Evolutionary conservation across 2,888 invertebrate species (phyloP).

Genomic region (Schizaphis graminum): DNA sequence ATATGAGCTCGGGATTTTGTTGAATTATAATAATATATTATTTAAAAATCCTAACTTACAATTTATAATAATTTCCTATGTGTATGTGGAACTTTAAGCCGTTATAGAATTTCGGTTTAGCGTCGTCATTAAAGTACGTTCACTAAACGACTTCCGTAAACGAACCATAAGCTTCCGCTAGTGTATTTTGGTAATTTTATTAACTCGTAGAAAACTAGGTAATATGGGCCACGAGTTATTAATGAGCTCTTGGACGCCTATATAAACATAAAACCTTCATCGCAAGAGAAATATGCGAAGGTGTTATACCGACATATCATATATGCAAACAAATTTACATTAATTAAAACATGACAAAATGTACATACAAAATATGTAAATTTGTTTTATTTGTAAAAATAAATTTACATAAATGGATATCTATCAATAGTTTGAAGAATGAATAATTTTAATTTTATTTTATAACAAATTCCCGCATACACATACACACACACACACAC

Average conservation of each 20-base stretch:
- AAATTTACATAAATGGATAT: not conserved
- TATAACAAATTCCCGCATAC: not conserved
- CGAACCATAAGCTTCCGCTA: not conserved
- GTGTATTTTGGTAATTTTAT: not conserved
- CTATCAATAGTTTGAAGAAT: not conserved
- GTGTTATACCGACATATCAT: not conserved
- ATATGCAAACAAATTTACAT: slow-evolving; percentile 1
- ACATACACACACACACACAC: too few relatives aligned
- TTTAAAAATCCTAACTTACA: not conserved
- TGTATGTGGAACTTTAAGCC: not conserved
- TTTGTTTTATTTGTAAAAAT: not conserved
- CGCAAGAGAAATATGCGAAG: not conserved
- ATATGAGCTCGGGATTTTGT: not conserved
- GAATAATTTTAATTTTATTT: not conserved
- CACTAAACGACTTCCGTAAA: too few relatives aligned
- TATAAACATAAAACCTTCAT: not conserved
- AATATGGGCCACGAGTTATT: not conserved
- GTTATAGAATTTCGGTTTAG: not conserved
- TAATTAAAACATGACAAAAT: not conserved
- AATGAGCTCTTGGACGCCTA: not conserved
- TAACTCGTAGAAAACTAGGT: not conserved
- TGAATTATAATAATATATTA: not conserved
- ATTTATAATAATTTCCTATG: not conserved
- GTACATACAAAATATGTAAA: not conserved
- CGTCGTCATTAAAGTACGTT: too few relatives aligned